phyloP scores from a whole-genome alignment of 1,140 invertebrate species.

The Yoshiicerus persimilis region DNA sequence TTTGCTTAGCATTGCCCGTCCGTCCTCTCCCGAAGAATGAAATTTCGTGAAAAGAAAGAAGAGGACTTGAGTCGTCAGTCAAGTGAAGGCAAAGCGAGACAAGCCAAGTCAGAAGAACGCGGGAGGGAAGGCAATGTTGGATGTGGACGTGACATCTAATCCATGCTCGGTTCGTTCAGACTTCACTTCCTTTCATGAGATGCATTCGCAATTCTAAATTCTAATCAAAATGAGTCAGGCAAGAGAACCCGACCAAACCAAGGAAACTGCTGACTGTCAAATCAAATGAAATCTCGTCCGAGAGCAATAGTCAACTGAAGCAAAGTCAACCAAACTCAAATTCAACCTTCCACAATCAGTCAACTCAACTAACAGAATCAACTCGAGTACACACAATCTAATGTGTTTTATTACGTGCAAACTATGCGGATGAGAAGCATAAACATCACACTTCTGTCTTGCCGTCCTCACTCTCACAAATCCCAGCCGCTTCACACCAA shows the following conservation, averaged over 20 bases:
- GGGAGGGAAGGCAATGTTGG: background rate
- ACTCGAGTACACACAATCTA: background rate
- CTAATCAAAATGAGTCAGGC: constrained; percentile 33
- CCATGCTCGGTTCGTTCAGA: constrained; percentile 13
- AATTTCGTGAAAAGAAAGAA: background rate
- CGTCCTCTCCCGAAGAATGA: background rate
- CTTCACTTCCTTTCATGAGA: background rate
- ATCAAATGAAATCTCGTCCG: constrained; percentile 2
- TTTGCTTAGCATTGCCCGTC: background rate
- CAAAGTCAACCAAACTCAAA: background rate
- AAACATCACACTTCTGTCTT: background rate
- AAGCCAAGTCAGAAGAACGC: background rate
- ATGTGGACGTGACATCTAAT: constrained; percentile 34
- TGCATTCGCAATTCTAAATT: constrained; percentile 31
- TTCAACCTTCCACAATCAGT: background rate
- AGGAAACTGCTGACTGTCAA: background rate
- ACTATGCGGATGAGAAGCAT: background rate
- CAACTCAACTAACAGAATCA: background rate
- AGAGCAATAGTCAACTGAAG: background rate
- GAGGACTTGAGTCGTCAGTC: constrained; percentile 10
- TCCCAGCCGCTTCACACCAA: background rate
- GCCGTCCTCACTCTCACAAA: background rate
- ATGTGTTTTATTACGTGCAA: constrained; percentile 1
- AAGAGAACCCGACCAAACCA: background rate
- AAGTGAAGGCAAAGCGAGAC: background rate